These are phyloP conservation scores for Macquaria ambigua DNA, from an alignment of 2,113 vertebrate genomes.

Conservation along the genomic window DNA sequence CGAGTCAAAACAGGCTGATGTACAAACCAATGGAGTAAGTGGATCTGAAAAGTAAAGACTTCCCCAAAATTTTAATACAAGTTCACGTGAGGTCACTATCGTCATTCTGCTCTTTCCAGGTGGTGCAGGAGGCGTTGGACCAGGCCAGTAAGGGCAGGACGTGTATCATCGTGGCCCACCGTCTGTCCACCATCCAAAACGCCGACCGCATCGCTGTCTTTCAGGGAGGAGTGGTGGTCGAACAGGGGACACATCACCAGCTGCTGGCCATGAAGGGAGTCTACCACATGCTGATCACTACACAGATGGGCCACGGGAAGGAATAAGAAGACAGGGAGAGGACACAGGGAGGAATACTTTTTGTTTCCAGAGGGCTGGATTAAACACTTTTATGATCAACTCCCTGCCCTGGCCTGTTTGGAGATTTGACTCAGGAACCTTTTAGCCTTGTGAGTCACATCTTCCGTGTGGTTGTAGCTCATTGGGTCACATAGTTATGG, in stretches of 20 bases:
- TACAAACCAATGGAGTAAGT: neutral
- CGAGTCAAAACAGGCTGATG: too few relatives aligned
- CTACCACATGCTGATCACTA: slow-evolving; percentile 90
- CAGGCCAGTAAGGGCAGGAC: slow-evolving; percentile 92
- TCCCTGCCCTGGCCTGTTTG: neutral
- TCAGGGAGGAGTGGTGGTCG: slow-evolving; percentile 86
- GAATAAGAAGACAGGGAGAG: slow-evolving; percentile 15
- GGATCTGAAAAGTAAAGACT: neutral
- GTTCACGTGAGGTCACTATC: neutral
- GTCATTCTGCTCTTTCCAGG: slow-evolving; percentile 70
- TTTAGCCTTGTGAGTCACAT: neutral
- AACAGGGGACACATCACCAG: slow-evolving; percentile 93
- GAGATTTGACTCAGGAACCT: neutral
- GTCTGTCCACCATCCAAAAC: slow-evolving; percentile 94
- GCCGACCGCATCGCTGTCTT: slow-evolving; percentile 92
- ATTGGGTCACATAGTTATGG: neutral
- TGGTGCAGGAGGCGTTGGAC: slow-evolving; percentile 95
- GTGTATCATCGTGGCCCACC: slow-evolving; percentile 93
- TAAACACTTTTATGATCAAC: slow-evolving; percentile 7
- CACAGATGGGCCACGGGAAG: slow-evolving; percentile 81
- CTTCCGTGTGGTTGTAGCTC: too few relatives aligned
- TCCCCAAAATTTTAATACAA: neutral
- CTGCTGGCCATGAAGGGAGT: slow-evolving; percentile 89
- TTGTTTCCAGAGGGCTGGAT: neutral
- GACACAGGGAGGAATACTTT: neutral